Evolutionary conservation across 2,113 vertebrate genomes (phyloP).

Genomic region (Corydoras maculifer): DNA sequence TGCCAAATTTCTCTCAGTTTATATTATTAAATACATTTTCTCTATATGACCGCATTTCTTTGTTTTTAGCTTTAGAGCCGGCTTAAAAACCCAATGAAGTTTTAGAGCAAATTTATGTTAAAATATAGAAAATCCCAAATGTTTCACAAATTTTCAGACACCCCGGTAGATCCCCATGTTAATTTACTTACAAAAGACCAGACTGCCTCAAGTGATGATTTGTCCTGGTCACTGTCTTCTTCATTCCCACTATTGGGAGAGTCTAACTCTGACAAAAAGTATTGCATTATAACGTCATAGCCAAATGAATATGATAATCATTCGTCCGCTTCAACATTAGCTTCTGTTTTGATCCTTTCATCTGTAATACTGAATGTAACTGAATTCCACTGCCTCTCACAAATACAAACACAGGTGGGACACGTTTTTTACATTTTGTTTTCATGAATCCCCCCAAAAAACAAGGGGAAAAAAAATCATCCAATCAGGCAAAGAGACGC

Average conservation of each 20-base stretch:
- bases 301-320: constrained; percentile 27
- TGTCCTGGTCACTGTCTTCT: constrained; percentile 54
- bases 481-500: constrained; percentile 39
- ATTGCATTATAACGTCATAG: constrained; percentile 51
- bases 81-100: too few species aligned
- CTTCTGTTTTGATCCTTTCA: background rate
- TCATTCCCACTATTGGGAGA: constrained; percentile 44
- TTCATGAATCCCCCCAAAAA: constrained; percentile 1
- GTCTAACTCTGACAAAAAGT: constrained; percentile 44
- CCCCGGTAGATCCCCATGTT: background rate
- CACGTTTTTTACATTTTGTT: background rate
- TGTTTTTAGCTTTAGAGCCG: too few species aligned
- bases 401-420: background rate
- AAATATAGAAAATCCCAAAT: too few species aligned
- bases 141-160: background rate
- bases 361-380: constrained; percentile 38
- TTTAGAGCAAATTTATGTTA: too few species aligned
- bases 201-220: constrained; percentile 45
- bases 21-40: too few species aligned
- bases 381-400: constrained; percentile 5
- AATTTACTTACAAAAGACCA: constrained; percentile 64
- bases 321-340: constrained; percentile 5
- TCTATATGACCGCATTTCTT: too few species aligned
- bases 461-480: constrained; percentile 1
- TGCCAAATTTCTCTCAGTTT: too few species aligned